Conservation (phyloP, 2,113 vertebrate genomes). For the Sceloporus undulatus region DNA sequence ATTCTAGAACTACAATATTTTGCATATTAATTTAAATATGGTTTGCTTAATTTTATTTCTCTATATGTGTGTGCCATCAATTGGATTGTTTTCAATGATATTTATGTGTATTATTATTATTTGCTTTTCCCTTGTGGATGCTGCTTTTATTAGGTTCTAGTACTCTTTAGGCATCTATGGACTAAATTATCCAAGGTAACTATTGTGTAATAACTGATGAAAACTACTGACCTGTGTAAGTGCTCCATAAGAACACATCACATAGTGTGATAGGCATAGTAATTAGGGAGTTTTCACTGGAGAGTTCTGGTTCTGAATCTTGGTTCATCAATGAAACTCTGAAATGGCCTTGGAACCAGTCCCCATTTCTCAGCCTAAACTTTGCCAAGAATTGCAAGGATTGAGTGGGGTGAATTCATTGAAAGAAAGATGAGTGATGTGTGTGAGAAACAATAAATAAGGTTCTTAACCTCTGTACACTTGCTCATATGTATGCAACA, state of each 20-base stretch:
- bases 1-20: background rate
- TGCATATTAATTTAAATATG: background rate
- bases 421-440: background rate
- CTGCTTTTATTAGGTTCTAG: background rate
- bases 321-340: background rate
- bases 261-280: background rate
- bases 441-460: background rate
- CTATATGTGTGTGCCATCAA: conserved; percentile 1
- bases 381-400: background rate
- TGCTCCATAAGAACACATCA: too few species aligned
- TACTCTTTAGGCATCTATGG: background rate
- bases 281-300: background rate
- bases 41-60: background rate
- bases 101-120: conserved; percentile 36
- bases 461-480: background rate
- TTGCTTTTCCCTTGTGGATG: background rate
- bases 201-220: background rate
- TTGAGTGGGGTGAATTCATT: background rate
- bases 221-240: too few species aligned
- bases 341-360: too few species aligned
- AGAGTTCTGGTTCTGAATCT: background rate
- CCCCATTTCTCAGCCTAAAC: background rate
- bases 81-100: conserved; percentile 7
- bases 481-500: background rate
- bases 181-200: background rate